phyloP scores from a whole-genome alignment of 2,113 vertebrate genomes.

The Mionectes macconnelli region DNA sequence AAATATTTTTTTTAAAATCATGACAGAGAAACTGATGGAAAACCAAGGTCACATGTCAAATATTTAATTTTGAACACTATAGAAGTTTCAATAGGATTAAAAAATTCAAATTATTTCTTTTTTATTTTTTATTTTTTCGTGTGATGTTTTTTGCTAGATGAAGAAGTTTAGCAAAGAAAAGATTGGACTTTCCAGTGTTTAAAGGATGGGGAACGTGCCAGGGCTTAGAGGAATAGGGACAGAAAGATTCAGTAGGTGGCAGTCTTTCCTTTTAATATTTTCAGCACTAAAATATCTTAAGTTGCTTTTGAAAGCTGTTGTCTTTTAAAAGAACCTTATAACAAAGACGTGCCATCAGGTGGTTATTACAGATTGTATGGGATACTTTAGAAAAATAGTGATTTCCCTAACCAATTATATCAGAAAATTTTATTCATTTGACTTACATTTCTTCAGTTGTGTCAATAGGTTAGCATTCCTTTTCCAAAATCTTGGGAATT shows the following conservation, averaged over 20 bases:
- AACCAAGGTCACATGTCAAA: background rate
- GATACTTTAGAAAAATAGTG: background rate
- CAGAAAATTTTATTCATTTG: background rate
- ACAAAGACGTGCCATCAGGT: background rate
- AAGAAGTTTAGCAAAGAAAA: background rate
- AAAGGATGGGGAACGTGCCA: background rate
- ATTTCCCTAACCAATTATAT: background rate
- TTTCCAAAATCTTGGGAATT: background rate
- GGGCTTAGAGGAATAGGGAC: background rate
- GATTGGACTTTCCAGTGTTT: background rate
- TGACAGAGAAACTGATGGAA: background rate
- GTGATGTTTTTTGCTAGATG: background rate
- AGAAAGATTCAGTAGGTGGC: conserved; percentile 56
- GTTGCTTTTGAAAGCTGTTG: background rate
- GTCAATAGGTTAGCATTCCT: background rate
- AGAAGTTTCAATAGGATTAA: background rate
- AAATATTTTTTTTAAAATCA: background rate
- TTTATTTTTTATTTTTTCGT: background rate
- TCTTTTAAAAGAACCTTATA: background rate
- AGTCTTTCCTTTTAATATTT: conserved; percentile 47
- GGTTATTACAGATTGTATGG: background rate
- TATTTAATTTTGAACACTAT: background rate
- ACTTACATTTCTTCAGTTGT: background rate
- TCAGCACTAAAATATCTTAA: background rate
- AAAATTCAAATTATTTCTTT: background rate